phyloP scores from a whole-genome alignment of 2,888 invertebrate species.

The Aricia artaxerxes region DNA sequence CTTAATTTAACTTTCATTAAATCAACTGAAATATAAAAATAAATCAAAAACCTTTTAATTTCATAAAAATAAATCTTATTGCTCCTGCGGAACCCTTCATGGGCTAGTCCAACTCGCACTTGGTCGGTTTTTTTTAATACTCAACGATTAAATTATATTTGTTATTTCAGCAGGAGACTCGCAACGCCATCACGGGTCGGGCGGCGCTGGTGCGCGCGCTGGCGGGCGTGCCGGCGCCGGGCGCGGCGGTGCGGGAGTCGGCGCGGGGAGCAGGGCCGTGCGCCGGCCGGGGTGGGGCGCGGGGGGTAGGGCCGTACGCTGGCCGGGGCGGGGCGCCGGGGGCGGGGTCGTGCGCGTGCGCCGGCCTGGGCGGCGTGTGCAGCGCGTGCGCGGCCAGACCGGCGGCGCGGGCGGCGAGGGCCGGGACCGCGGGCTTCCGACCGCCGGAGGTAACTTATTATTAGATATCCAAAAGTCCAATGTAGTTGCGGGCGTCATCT shows the following conservation, averaged over 20 bases:
- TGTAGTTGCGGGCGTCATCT: too few species aligned
- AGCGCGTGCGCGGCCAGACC: slow-evolving; percentile 59
- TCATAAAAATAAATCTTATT: too few species aligned
- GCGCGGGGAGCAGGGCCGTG: neutral
- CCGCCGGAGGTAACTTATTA: slow-evolving; percentile 83
- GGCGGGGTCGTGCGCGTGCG: slow-evolving; percentile 76
- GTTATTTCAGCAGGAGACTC: neutral
- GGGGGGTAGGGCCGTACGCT: slow-evolving; percentile 68
- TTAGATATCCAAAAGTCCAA: too few species aligned
- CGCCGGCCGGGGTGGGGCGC: slow-evolving; percentile 66
- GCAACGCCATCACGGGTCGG: slow-evolving; percentile 11
- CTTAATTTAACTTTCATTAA: too few species aligned
- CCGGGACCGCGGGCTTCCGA: slow-evolving; percentile 86
- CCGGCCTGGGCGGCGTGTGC: slow-evolving; percentile 42
- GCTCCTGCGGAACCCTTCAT: too few species aligned
- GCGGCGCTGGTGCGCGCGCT: slow-evolving; percentile 12
- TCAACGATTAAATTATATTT: neutral
- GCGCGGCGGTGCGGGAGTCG: neutral
- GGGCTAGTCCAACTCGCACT: too few species aligned
- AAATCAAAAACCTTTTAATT: too few species aligned
- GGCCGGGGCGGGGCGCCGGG: slow-evolving; percentile 74
- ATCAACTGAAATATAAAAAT: too few species aligned
- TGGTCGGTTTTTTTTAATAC: too few species aligned
- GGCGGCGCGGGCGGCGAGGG: slow-evolving; percentile 82
- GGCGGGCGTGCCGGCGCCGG: slow-evolving; percentile 28